Conservation (phyloP, 2,888 invertebrate species). For the Chalcosyrphus nemorum region DNA sequence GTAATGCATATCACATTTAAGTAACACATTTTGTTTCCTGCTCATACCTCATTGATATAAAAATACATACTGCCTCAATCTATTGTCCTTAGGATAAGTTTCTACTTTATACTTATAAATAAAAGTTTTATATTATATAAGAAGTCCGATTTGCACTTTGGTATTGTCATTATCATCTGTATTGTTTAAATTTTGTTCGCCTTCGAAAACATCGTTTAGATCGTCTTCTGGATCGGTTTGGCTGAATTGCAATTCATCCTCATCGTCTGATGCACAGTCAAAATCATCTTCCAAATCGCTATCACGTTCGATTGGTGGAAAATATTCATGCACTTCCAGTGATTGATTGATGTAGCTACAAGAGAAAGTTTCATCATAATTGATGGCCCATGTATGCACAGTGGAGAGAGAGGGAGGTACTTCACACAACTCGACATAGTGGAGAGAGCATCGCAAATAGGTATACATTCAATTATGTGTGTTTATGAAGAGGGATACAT, state of each 20-base stretch:
- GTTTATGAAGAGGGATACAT: conserved; percentile 45
- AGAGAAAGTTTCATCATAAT: conserved; percentile 83
- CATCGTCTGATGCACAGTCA: conserved; percentile 78
- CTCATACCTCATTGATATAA: conserved; percentile 22
- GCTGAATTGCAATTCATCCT: conserved; percentile 80
- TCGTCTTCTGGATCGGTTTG: conserved; percentile 77
- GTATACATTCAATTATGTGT: conserved; percentile 30
- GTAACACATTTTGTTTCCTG: conserved; percentile 61
- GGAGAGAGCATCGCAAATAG: conserved; percentile 15
- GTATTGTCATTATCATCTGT: conserved; percentile 38
- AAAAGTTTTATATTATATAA: neutral
- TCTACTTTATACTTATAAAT: neutral
- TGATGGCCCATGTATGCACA: conserved; percentile 35
- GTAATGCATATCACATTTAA: conserved; percentile 75
- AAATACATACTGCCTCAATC: neutral
- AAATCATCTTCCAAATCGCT: conserved; percentile 77
- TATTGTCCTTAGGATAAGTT: conserved; percentile 20
- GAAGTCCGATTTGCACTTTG: conserved; percentile 47
- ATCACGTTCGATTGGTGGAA: conserved; percentile 86
- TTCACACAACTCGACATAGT: conserved; percentile 41
- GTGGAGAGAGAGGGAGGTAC: neutral
- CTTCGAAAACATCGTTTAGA: conserved; percentile 44
- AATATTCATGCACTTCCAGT: conserved; percentile 95
- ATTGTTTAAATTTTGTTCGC: conserved; percentile 10
- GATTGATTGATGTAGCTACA: conserved; percentile 96